A percentile compares a stretch with the other conserved stretches of the same genome.
phyloP scores from a whole-genome alignment of 2,888 invertebrate species.

The Miltochrista miniata region DNA sequence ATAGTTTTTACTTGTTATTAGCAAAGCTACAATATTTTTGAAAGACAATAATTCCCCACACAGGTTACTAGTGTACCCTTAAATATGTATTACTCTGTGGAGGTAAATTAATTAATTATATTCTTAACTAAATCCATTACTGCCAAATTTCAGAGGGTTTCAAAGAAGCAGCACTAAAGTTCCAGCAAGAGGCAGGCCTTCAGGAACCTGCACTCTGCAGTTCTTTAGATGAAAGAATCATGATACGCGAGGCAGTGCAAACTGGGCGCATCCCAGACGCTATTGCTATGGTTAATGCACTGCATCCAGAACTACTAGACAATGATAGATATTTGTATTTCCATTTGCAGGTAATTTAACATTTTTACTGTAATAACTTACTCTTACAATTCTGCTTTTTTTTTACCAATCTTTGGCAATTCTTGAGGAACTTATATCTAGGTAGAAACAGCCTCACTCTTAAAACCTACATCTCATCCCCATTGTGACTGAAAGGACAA shows the following conservation, averaged over 20 bases:
- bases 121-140: too few species aligned
- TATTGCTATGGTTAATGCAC: slow-evolving; percentile 95
- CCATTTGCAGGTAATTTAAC: slow-evolving; percentile 89
- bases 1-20: too few species aligned
- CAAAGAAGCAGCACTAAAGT: slow-evolving; percentile 98
- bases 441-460: background rate
- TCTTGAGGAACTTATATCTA: background rate
- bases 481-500: too few species aligned
- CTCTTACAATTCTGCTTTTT: too few species aligned
- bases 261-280: slow-evolving; percentile 96
- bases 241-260: slow-evolving; percentile 97
- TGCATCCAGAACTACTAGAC: slow-evolving; percentile 97
- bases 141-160: slow-evolving; percentile 88
- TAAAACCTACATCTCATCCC: too few species aligned
- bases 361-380: background rate
- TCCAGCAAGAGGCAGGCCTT: slow-evolving; percentile 95
- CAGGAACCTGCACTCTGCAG: slow-evolving; percentile 84
- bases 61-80: too few species aligned
- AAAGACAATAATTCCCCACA: too few species aligned
- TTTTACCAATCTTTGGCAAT: background rate
- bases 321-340: slow-evolving; percentile 98
- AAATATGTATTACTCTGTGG: too few species aligned
- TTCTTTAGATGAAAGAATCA: slow-evolving; percentile 94
- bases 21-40: too few species aligned
- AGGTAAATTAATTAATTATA: too few species aligned